A percentile compares a stretch with the other conserved stretches of the same genome.
Evolutionary conservation across 1,140 invertebrate species (phyloP).

Genomic region (Copidosoma floridanum): DNA sequence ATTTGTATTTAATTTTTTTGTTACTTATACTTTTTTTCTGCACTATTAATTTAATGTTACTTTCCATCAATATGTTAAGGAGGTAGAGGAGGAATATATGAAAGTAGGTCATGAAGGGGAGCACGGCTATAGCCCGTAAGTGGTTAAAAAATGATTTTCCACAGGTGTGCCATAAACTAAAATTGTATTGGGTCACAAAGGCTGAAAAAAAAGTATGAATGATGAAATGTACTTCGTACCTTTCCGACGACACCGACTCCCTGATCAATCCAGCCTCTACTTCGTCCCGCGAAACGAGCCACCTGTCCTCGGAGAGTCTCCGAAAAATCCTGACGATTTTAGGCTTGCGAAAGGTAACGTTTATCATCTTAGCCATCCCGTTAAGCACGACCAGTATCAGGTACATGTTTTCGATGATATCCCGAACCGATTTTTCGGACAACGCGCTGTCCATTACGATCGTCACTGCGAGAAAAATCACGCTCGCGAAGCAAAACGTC

Average conservation of each 20-base stretch:
- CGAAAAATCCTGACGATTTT: conserved; percentile 21
- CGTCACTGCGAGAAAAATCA: background rate
- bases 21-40: too few relatives aligned
- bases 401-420: conserved; percentile 31
- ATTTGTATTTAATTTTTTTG: too few relatives aligned
- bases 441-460: background rate
- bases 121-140: too few relatives aligned
- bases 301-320: conserved; percentile 11
- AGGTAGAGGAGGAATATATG: too few relatives aligned
- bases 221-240: too few relatives aligned
- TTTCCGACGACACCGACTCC: conserved; percentile 6
- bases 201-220: too few relatives aligned
- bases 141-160: too few relatives aligned
- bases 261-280: conserved; percentile 27
- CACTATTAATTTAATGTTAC: too few relatives aligned
- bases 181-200: too few relatives aligned
- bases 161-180: too few relatives aligned
- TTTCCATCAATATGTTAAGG: too few relatives aligned
- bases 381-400: conserved; percentile 23
- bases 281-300: background rate
- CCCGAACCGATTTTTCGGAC: background rate
- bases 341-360: conserved; percentile 9
- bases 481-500: background rate
- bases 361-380: conserved; percentile 20
- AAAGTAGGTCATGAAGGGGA: too few relatives aligned